A percentile compares a stretch with the other conserved stretches of the same genome.
Evolutionary conservation across 2,888 invertebrate genomes (phyloP).

Genomic region (Frankliniella fusca): DNA sequence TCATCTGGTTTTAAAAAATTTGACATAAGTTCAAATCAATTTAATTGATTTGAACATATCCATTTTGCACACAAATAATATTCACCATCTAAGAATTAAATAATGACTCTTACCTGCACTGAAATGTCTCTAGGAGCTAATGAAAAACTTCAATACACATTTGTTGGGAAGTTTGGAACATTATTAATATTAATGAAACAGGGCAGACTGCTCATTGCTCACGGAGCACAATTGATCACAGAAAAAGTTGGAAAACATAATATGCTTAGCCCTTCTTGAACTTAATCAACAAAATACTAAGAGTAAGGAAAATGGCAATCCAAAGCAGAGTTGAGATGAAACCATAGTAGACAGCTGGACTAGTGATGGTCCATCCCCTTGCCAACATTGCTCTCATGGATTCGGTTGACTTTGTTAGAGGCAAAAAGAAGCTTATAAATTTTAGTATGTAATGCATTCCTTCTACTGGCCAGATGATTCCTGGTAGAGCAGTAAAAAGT

Average conservation of each 20-base stretch:
- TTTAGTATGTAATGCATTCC: conserved; percentile 76
- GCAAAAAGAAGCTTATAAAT: conserved; percentile 69
- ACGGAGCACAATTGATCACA: conserved; percentile 7
- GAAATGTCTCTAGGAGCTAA: too few relatives aligned
- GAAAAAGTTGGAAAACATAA: not conserved
- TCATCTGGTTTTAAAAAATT: too few relatives aligned
- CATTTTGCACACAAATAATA: too few relatives aligned
- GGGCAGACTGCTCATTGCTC: not conserved
- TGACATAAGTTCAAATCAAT: too few relatives aligned
- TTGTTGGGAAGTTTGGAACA: too few relatives aligned
- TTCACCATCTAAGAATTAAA: too few relatives aligned
- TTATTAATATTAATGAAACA: not conserved
- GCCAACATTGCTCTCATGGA: conserved; percentile 79
- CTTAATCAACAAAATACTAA: conserved; percentile 71
- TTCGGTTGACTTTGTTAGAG: conserved; percentile 83
- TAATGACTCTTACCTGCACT: too few relatives aligned
- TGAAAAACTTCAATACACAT: too few relatives aligned
- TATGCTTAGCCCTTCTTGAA: conserved; percentile 71
- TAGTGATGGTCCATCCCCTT: conserved; percentile 71
- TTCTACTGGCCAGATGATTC: conserved; percentile 91
- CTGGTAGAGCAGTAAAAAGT: conserved; percentile 42
- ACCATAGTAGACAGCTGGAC: conserved; percentile 72
- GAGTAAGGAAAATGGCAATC: conserved; percentile 70
- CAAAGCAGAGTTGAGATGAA: conserved; percentile 73
- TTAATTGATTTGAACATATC: too few relatives aligned